These are phyloP conservation scores for Neofelis nebulosa DNA, from an alignment of 2,113 vertebrate genomes.

Conservation along the genomic window DNA sequence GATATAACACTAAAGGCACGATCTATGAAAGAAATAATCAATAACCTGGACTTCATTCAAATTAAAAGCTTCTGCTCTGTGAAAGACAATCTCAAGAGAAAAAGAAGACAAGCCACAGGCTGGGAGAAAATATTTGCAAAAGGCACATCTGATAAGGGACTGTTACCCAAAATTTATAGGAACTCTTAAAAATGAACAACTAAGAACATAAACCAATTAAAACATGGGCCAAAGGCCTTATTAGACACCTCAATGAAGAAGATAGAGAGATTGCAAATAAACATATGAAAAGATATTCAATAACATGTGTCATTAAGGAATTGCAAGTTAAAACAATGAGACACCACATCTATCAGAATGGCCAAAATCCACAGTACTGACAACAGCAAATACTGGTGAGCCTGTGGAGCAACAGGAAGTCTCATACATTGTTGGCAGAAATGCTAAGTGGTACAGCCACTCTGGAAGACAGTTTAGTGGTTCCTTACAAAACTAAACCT, in stretches of 20 bases:
- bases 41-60: neutral
- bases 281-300: neutral
- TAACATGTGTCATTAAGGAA: neutral
- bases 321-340: neutral
- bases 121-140: neutral
- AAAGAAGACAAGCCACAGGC: neutral
- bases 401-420: neutral
- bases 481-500: neutral
- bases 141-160: neutral
- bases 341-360: neutral
- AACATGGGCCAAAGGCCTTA: neutral
- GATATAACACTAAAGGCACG: neutral
- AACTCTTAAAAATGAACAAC: neutral
- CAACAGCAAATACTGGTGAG: neutral
- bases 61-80: neutral
- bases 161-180: neutral
- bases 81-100: neutral
- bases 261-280: neutral
- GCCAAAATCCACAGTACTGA: neutral
- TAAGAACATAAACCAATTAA: neutral
- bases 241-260: neutral
- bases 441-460: neutral
- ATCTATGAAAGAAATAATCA: neutral
- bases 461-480: neutral
- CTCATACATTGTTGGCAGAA: neutral